Conservation (phyloP, 2,113 vertebrate genomes). For the Rhinoderma darwinii region DNA sequence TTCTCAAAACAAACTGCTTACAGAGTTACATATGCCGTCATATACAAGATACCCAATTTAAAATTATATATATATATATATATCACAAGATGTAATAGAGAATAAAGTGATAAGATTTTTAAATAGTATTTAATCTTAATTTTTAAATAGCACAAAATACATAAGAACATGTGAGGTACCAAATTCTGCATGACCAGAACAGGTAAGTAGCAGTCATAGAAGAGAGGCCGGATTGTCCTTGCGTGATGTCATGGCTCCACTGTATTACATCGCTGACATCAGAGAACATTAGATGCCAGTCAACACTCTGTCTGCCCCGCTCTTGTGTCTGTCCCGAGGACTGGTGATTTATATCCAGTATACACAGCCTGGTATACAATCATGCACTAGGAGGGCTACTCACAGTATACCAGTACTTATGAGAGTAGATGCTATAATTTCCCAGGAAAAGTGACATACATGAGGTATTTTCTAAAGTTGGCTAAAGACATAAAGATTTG, state of each 20-base stretch:
- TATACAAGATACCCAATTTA: too few relatives aligned
- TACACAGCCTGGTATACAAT: not conserved
- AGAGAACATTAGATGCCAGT: not conserved
- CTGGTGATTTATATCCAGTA: constrained; percentile 6
- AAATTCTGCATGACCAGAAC: constrained; percentile 19
- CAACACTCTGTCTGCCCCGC: not conserved
- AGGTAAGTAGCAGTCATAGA: constrained; percentile 16
- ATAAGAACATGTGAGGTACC: constrained; percentile 1
- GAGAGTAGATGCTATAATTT: not conserved
- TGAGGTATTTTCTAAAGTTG: not conserved
- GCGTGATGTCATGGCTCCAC: not conserved
- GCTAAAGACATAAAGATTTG: not conserved
- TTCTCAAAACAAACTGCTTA: not conserved
- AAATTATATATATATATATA: too few relatives aligned
- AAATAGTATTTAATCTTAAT: constrained; percentile 38
- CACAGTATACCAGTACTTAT: not conserved
- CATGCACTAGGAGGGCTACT: not conserved
- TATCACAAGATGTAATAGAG: not conserved
- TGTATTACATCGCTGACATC: not conserved
- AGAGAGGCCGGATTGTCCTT: not conserved
- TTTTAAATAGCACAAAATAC: constrained; percentile 54
- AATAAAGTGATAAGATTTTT: not conserved
- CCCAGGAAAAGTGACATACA: not conserved
- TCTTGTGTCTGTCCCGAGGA: not conserved
- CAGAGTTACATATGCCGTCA: not conserved